Evolutionary conservation across 92 coral and sea anemone genomes (phyloP), one percentile per base, ranked within the genome.

Genomic region (Pocillopora grandis): DNA sequence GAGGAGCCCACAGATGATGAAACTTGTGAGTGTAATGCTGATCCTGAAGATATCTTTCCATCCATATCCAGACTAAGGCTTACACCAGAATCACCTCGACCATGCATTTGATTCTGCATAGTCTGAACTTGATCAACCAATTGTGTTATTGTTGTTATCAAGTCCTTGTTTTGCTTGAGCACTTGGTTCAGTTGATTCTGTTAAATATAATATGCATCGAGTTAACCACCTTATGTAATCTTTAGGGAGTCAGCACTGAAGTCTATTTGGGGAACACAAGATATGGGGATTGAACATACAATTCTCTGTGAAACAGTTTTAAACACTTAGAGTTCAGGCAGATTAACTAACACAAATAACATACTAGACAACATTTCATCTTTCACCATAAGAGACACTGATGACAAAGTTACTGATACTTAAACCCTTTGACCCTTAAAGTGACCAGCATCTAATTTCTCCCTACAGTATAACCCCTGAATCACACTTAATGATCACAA

Each of bases 171-270:
- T 74, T 96, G 98, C 85, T 90, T 95, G 18, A 96, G 83, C 31
- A 95, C 93, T 49, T 95, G 94, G 68, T 94, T 92, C 23, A 94
- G 92, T 83, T 95, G 95, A 85, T 87, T 93, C 98, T 96, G 82
- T 65, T 75, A 84, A 62, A 67, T 58, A 82, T 79, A 23, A 55
- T 1, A 2, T 14, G 17, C 17, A 17, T 76, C 1, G 5, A n/a
- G 9, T 42, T 27, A 70, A 69, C 56, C 73, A 66, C 15, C 10
- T 66, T 5, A 15, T 8, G 10, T 33, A 66, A 27, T 19, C 70
- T n/a, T 20, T 66, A 66, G 52, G 1, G 0, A 42, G 8, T 42
- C 4, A 42, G 0, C 52, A 42, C 5, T 42, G 52, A 42, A 42
- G 52, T 42, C 52, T 42, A 42, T 7, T 42, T 42, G 52, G 52